Percentiles rank a stretch among this genome's conserved stretches.
phyloP scores from a whole-genome alignment of 2,797 vertebrate genomes.

The Nyctalus aviator region DNA sequence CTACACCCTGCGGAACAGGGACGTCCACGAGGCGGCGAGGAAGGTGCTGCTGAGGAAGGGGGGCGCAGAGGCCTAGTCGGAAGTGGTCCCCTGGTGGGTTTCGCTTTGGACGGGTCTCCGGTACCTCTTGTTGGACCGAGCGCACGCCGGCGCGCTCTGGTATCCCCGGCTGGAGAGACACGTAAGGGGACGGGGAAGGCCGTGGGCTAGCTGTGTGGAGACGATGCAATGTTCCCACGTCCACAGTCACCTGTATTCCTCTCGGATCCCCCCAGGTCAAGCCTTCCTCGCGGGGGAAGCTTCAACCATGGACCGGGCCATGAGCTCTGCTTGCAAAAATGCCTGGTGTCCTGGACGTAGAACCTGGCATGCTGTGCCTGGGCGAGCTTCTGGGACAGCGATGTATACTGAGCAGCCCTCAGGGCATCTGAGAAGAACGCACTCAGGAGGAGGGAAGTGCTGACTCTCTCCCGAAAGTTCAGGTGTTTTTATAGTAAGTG shows the following conservation, averaged over 20 bases:
- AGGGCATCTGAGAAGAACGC: background rate
- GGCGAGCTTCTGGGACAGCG: background rate
- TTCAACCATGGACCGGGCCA: background rate
- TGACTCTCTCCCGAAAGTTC: constrained; percentile 25
- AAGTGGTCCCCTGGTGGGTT: no score
- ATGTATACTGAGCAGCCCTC: background rate
- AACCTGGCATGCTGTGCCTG: background rate
- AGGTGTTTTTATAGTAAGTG: constrained; percentile 53
- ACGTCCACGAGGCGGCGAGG: constrained; percentile 70
- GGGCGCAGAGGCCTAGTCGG: background rate
- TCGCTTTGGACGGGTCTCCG: no score
- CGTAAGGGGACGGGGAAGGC: background rate
- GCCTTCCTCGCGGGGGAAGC: no score
- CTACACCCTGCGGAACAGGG: constrained; percentile 79
- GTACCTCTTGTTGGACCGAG: background rate
- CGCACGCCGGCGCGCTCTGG: background rate
- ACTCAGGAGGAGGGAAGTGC: background rate
- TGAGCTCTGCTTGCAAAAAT: background rate
- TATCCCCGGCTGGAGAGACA: background rate
- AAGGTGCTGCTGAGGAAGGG: constrained; percentile 53
- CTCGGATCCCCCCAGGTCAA: background rate
- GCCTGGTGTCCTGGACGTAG: background rate
- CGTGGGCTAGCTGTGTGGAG: background rate
- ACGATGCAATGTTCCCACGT: no score
- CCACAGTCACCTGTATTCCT: background rate